These are phyloP conservation scores for Conger conger DNA, from an alignment of 2,113 vertebrate species.

Conservation along the genomic window DNA sequence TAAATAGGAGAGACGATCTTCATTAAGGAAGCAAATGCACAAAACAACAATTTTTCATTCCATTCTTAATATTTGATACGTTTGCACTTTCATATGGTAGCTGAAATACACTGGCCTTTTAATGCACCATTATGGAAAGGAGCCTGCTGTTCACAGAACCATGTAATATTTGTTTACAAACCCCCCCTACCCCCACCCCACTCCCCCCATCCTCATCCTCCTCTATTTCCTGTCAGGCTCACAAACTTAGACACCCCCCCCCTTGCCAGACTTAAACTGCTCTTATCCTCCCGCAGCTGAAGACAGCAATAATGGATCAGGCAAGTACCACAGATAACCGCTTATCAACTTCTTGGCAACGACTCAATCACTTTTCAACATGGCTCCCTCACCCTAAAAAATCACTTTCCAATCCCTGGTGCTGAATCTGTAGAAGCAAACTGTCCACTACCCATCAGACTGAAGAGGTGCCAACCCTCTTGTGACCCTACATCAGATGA, in stretches of 20 bases:
- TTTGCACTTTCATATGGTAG: neutral
- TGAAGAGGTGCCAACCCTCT: neutral
- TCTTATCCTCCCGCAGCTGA: constrained; percentile 32
- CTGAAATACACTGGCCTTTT: neutral
- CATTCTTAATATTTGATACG: no score
- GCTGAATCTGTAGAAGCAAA: neutral
- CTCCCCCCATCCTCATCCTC: neutral
- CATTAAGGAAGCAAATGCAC: no score
- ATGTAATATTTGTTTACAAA: constrained; percentile 2
- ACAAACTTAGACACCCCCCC: neutral
- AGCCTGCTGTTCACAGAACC: neutral
- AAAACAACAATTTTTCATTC: no score
- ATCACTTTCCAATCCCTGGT: neutral
- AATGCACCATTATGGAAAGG: neutral
- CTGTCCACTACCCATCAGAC: neutral
- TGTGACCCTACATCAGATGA: neutral
- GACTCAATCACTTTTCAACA: neutral
- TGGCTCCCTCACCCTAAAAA: neutral
- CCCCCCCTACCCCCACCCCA: constrained; percentile 34
- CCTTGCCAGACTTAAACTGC: neutral
- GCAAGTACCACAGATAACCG: neutral
- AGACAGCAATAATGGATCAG: constrained; percentile 31
- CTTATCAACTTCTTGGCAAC: neutral
- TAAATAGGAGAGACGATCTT: no score
- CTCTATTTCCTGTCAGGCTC: neutral